A percentile compares a stretch with the other conserved stretches of the same genome.
These are phyloP conservation scores for Cremastinae sp. DNA, from an alignment of 2,888 invertebrate species.

Conservation along the genomic window DNA sequence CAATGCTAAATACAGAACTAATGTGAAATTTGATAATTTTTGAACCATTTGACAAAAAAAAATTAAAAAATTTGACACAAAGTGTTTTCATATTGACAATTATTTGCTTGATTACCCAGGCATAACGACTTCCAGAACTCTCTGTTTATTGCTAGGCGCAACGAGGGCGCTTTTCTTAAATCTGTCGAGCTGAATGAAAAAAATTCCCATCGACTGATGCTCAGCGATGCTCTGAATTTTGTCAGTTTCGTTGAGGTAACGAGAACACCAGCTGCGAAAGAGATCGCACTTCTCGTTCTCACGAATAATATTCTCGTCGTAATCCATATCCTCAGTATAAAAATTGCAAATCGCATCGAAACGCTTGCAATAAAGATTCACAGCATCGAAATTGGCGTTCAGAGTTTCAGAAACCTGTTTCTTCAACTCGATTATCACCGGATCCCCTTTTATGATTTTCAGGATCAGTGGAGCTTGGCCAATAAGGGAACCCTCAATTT, in stretches of 20 bases:
- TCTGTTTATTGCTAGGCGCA: slow-evolving; percentile 86
- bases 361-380: slow-evolving; percentile 84
- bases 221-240: slow-evolving; percentile 86
- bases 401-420: slow-evolving; percentile 83
- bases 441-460: slow-evolving; percentile 87
- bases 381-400: slow-evolving; percentile 84
- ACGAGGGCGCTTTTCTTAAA: slow-evolving; percentile 88
- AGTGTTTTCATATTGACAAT: no score
- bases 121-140: slow-evolving; percentile 84
- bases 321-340: slow-evolving; percentile 86
- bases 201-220: slow-evolving; percentile 87
- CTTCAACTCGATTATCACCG: slow-evolving; percentile 82
- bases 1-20: no score
- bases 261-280: slow-evolving; percentile 86
- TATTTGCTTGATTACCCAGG: slow-evolving; percentile 84
- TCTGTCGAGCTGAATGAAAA: slow-evolving; percentile 86
- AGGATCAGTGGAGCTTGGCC: slow-evolving; percentile 88
- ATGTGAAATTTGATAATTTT: no score
- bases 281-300: slow-evolving; percentile 82
- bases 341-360: slow-evolving; percentile 86
- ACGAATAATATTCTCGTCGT: slow-evolving; percentile 84
- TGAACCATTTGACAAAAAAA: no score
- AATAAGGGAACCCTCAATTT: slow-evolving; percentile 89
- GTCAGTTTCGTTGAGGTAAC: slow-evolving; percentile 87
- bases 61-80: no score